Base-by-base conservation (phyloP, 2,797 vertebrate species). In the Ficedula albicollis region DNA sequence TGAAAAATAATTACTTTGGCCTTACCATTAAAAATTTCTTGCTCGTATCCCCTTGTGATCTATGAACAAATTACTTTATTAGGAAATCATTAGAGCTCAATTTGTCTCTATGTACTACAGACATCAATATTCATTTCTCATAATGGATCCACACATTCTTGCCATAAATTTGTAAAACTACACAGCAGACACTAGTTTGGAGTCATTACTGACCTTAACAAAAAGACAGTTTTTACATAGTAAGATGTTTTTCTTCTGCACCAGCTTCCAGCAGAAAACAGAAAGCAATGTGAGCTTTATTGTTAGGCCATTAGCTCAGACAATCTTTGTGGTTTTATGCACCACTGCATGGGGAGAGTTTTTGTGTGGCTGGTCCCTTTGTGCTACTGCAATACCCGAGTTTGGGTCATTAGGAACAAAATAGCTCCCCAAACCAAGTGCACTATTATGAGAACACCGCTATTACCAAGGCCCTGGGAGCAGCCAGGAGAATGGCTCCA, bases 51-150 rank as follows among this genome's bases (percentile, higher is more conserved):
- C 95, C 95, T 83, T 96, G 94, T 98, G 97, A 97, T 97, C 97
- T 96, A 97, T 96, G 97, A 97, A 96, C 95, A 98, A 97, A 98
- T 98, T 97, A 97, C 95, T 98, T 98, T 98, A 98, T 98, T 98
- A 98, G 96, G 95, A 97, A 98, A 97, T 97, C 97, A 97, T 97
- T 98, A 97, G 95, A 97, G 90, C 84, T 95, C 97, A 98, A 98
- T 98, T 98, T 97, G 88, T 95, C 96, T 97, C 93, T 97, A 90
- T 97, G 91, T 91, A 92, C 69, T 96, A 92, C 74, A 96, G 77
- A 85, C 96, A 98, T 98, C 95, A 97, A 97, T 98, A 98, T 98
- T 97, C 72, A 97, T 98, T 98, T 97, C 86, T 97, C 81, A 70
- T 96, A 95, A 97, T 89, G 94, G 94, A 97, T 89, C 80, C 93